phyloP scores from a whole-genome alignment of 2,888 invertebrate genomes.

The Torymus tubicola region DNA sequence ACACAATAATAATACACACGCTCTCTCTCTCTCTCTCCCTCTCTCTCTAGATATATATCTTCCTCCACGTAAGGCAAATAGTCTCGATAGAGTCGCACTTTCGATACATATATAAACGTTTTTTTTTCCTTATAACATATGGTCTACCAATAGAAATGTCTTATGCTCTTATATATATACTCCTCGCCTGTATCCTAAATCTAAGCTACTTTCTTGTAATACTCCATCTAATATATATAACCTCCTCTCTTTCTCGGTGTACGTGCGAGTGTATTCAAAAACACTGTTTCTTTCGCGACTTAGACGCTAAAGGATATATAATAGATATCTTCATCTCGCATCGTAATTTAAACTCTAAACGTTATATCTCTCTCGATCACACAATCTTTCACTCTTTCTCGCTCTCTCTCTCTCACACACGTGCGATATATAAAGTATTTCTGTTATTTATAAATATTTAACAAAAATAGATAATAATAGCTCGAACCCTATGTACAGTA shows the following conservation, averaged over 20 bases:
- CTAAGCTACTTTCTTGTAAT: constrained; percentile 45
- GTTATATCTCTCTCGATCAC: background rate
- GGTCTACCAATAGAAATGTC: constrained; percentile 28
- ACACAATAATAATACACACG: background rate
- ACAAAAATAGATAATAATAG: constrained; percentile 74
- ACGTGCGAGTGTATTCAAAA: constrained; percentile 8
- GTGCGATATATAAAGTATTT: constrained; percentile 67
- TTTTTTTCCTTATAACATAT: background rate
- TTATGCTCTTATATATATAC: constrained; percentile 32
- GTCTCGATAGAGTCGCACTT: constrained; percentile 21
- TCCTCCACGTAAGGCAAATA: constrained; percentile 42
- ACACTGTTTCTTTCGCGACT: constrained; percentile 17
- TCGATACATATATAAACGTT: constrained; percentile 3
- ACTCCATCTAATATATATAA: constrained; percentile 25
- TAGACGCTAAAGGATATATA: constrained; percentile 43
- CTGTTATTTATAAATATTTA: constrained; percentile 69
- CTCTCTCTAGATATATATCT: constrained; percentile 8
- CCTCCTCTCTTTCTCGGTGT: background rate
- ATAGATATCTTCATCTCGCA: constrained; percentile 45
- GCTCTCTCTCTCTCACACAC: constrained; percentile 19
- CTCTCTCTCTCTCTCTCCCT: constrained; percentile 14
- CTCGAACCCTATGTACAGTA: constrained; percentile 69
- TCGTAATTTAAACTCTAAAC: no score
- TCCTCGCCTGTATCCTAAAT: constrained; percentile 23
- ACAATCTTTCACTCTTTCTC: constrained; percentile 25